These are phyloP conservation scores for Cervus canadensis DNA, from an alignment of 2,113 vertebrate genomes.

Conservation along the genomic window DNA sequence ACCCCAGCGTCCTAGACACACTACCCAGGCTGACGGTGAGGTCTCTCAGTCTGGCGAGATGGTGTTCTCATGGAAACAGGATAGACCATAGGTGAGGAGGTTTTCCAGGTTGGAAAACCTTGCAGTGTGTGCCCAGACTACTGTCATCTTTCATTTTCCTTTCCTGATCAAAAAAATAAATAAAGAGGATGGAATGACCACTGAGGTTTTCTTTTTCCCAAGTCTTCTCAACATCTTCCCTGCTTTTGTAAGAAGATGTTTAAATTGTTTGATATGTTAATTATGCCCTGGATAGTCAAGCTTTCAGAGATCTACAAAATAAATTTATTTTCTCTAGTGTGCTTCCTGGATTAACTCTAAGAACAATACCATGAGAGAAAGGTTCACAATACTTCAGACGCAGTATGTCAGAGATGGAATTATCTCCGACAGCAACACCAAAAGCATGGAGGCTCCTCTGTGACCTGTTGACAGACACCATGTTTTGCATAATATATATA, in stretches of 20 bases:
- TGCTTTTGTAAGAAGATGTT: neutral
- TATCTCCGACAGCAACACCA: constrained; percentile 57
- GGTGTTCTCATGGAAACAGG: neutral
- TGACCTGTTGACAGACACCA: constrained; percentile 82
- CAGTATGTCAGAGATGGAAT: constrained; percentile 51
- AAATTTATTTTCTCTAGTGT: neutral
- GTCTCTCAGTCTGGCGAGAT: neutral
- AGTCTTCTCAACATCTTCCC: neutral
- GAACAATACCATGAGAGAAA: neutral
- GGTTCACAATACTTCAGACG: constrained; percentile 41
- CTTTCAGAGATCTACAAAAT: constrained; percentile 28
- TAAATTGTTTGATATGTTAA: constrained; percentile 16
- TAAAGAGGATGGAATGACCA: neutral
- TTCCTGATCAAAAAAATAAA: neutral
- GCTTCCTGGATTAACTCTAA: constrained; percentile 5
- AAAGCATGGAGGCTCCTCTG: constrained; percentile 61
- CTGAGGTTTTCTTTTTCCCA: neutral
- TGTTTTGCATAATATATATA: constrained; percentile 84
- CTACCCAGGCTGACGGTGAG: neutral
- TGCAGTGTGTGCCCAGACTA: neutral
- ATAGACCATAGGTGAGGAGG: neutral
- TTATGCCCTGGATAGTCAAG: constrained; percentile 43
- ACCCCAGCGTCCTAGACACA: constrained; percentile 53
- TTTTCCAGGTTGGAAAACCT: neutral
- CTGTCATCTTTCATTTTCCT: neutral